Percentiles rank a stretch among this genome's conserved stretches.
Conservation (phyloP, 2,797 vertebrate genomes). For the Danio tinwini region DNA sequence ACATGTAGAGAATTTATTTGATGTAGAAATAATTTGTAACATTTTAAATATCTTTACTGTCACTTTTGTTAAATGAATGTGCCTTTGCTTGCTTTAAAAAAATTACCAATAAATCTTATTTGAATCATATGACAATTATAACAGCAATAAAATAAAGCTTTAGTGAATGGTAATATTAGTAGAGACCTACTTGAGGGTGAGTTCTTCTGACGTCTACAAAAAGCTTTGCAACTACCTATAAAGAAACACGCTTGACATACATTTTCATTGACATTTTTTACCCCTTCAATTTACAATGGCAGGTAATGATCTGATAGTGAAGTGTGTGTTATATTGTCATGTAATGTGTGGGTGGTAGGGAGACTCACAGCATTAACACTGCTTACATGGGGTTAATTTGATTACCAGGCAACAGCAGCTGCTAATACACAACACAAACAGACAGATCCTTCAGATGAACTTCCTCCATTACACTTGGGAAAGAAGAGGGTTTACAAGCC, state of each 20-base stretch:
- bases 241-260: background rate
- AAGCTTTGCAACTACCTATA: background rate
- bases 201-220: background rate
- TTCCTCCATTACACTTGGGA: background rate
- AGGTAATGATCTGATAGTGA: constrained; percentile 21
- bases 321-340: constrained; percentile 20
- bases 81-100: too few relatives aligned
- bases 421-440: constrained; percentile 31
- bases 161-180: background rate
- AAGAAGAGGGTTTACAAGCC: background rate
- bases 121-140: background rate
- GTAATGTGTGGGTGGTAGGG: constrained; percentile 15
- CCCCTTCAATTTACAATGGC: background rate
- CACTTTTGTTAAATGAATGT: background rate
- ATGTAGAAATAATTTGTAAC: background rate
- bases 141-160: too few relatives aligned
- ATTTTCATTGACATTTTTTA: constrained; percentile 4
- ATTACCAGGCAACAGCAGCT: constrained; percentile 43
- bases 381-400: constrained; percentile 45
- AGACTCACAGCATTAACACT: constrained; percentile 40
- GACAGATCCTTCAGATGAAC: constrained; percentile 38
- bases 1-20: background rate
- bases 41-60: background rate
- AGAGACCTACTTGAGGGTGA: background rate
- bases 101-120: too few relatives aligned